phyloP scores from a whole-genome alignment of 2,113 vertebrate genomes.

The Hippocampus abdominalis region DNA sequence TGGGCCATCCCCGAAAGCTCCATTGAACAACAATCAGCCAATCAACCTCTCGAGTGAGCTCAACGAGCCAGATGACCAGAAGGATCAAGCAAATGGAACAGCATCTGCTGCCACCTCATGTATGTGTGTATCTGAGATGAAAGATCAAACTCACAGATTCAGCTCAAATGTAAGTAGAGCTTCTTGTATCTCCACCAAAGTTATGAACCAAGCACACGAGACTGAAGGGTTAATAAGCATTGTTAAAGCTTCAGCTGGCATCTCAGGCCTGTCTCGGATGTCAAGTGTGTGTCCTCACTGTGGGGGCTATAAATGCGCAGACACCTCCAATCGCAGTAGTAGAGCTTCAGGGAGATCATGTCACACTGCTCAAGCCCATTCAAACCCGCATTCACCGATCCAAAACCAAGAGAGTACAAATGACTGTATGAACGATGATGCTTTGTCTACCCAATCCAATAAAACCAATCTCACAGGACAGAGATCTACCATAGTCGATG shows the following conservation, averaged over 20 bases:
- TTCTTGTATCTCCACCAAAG: conserved; percentile 26
- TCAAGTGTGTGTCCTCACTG: conserved; percentile 57
- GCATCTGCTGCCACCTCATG: conserved; percentile 39
- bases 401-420: conserved; percentile 1
- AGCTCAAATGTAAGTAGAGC: conserved; percentile 36
- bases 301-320: conserved; percentile 45
- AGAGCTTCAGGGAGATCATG: conserved; percentile 38
- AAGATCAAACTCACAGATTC: conserved; percentile 22
- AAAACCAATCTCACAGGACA: conserved; percentile 45
- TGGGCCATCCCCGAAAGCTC: conserved; percentile 7
- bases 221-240: conserved; percentile 30
- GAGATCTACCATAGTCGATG: conserved; percentile 31
- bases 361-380: conserved; percentile 5
- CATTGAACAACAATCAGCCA: conserved; percentile 2
- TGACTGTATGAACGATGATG: conserved; percentile 20
- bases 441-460: conserved; percentile 41
- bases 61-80: conserved; percentile 13
- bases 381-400: conserved; percentile 8
- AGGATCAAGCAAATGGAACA: conserved; percentile 16
- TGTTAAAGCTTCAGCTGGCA: conserved; percentile 46
- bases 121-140: conserved; percentile 26
- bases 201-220: conserved; percentile 20
- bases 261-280: conserved; percentile 27
- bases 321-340: conserved; percentile 9
- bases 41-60: conserved; percentile 12